Conservation (phyloP, 2,113 vertebrate species). For the Vicugna pacos region DNA sequence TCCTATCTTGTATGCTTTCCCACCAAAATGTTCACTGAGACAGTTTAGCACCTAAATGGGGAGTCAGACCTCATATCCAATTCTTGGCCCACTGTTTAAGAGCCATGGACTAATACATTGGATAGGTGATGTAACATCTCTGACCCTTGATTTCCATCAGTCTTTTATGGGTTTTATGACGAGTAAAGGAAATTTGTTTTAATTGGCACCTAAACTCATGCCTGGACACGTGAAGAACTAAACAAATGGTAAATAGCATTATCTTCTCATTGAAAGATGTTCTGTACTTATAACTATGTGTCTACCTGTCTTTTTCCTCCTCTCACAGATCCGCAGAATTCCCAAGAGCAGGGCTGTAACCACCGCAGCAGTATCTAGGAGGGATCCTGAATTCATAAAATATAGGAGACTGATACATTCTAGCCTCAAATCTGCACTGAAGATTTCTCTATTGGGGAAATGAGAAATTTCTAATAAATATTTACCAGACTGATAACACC, state of each 20-base stretch:
- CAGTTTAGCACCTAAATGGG: background rate
- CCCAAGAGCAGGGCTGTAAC: background rate
- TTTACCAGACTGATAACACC: slow-evolving; percentile 15
- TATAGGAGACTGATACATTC: background rate
- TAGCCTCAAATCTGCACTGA: background rate
- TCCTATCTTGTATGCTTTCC: background rate
- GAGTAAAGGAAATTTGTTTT: background rate
- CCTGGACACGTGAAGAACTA: background rate
- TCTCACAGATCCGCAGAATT: background rate
- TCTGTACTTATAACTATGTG: background rate
- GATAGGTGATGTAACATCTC: background rate
- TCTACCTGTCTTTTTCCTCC: background rate
- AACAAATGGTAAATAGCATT: background rate
- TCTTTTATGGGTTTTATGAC: background rate
- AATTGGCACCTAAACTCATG: background rate
- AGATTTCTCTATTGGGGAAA: slow-evolving; percentile 24
- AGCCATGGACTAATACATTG: background rate
- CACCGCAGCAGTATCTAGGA: background rate
- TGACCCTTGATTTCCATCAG: background rate
- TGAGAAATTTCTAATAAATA: slow-evolving; percentile 20
- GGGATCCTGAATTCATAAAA: background rate
- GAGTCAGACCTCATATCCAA: background rate
- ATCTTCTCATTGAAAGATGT: background rate
- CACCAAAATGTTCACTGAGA: background rate
- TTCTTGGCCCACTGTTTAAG: background rate